These are phyloP conservation scores for Nomada ruficornis DNA, from an alignment of 2,888 invertebrate species.

Conservation along the genomic window DNA sequence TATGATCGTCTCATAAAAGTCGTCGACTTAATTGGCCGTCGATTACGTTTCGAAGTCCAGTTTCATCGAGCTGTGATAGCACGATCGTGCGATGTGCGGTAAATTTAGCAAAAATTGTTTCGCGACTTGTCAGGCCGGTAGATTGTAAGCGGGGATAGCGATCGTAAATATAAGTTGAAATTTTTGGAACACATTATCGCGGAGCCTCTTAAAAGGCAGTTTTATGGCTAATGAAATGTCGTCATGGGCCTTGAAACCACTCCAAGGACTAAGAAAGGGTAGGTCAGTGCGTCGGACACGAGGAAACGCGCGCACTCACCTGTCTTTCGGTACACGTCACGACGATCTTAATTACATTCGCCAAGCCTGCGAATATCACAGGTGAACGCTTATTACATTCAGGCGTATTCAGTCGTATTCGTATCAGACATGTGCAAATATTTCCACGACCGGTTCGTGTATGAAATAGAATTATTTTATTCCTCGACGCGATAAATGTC, in stretches of 20 bases:
- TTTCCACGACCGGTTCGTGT: neutral
- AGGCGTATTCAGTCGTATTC: neutral
- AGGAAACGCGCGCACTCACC: slow-evolving; percentile 29
- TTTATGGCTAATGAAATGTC: slow-evolving; percentile 37
- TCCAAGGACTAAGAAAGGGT: slow-evolving; percentile 73
- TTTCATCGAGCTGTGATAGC: neutral
- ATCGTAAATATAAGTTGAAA: slow-evolving; percentile 6
- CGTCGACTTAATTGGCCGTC: neutral
- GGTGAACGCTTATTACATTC: neutral
- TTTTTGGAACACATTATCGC: slow-evolving; percentile 26
- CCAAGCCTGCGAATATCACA: neutral
- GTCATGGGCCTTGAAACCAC: slow-evolving; percentile 37
- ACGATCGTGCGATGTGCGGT: neutral
- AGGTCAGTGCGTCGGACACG: slow-evolving; percentile 73
- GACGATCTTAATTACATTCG: slow-evolving; percentile 45
- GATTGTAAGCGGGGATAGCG: slow-evolving; percentile 2
- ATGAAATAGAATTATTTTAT: neutral
- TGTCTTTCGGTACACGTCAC: slow-evolving; percentile 33
- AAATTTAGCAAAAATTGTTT: slow-evolving; percentile 4
- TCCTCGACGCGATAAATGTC: neutral
- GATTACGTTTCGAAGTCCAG: neutral
- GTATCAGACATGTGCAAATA: too few species aligned
- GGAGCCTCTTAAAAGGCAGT: slow-evolving; percentile 7
- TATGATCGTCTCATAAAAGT: neutral
- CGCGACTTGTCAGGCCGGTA: neutral